Percentiles rank a stretch among this genome's conserved stretches.
Conservation (phyloP, 2,797 vertebrate genomes). For the Falco concolor region DNA sequence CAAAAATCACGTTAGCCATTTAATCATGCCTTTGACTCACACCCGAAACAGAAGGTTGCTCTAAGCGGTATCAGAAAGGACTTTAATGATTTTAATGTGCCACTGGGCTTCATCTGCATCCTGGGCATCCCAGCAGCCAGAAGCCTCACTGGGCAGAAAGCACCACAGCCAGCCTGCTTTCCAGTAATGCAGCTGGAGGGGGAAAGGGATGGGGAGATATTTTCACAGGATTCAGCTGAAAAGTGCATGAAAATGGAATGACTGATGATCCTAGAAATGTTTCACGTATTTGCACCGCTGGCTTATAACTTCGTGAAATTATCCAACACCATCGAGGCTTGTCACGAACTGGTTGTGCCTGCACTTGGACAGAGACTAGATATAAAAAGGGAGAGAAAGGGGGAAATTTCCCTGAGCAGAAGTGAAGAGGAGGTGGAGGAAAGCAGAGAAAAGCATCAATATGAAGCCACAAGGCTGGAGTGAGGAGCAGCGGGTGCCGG, state of each 20-base stretch:
- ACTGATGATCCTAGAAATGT: background rate
- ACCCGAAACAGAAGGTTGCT: background rate
- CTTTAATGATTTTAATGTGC: background rate
- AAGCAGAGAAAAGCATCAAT: background rate
- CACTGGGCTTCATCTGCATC: background rate
- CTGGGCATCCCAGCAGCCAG: background rate
- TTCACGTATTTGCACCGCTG: background rate
- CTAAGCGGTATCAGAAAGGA: background rate
- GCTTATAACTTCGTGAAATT: background rate
- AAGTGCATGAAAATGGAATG: background rate
- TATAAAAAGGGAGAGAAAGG: background rate
- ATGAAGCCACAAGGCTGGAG: rapidly evolving
- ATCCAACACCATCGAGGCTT: rapidly evolving
- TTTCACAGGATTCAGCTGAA: background rate
- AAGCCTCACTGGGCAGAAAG: background rate
- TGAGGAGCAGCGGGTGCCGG: rapidly evolving
- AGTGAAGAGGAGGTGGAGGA: background rate
- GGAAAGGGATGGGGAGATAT: background rate
- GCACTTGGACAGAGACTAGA: background rate
- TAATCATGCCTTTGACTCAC: background rate
- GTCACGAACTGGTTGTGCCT: rapidly evolving
- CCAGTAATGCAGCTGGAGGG: background rate
- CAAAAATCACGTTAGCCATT: background rate
- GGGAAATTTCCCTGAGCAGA: background rate
- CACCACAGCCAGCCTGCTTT: background rate